Conservation (phyloP, 2,888 invertebrate species). For the Tetranychus piercei region DNA sequence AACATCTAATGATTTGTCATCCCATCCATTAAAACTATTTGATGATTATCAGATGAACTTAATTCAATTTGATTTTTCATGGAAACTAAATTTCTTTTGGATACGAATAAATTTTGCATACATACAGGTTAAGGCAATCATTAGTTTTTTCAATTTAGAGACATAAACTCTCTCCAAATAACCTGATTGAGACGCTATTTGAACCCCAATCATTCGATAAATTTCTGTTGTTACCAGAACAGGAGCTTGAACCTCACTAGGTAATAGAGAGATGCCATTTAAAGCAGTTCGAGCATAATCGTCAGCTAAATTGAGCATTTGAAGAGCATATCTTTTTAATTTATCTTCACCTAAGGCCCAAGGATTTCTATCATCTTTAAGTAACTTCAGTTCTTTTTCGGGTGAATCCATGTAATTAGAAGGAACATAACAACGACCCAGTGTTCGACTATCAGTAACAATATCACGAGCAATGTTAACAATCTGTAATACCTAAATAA, state of each 20-base stretch:
- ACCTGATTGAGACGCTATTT: neutral
- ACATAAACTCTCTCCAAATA: neutral
- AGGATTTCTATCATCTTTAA: neutral
- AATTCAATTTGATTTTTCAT: too few relatives aligned
- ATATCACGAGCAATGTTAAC: conserved; percentile 10
- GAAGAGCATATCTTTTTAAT: neutral
- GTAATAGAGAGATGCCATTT: neutral
- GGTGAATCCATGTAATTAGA: neutral
- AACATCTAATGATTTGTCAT: too few relatives aligned
- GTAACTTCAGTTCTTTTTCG: neutral
- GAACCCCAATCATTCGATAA: neutral
- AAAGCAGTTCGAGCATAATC: neutral
- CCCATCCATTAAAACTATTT: too few relatives aligned
- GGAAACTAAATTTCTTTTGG: too few relatives aligned
- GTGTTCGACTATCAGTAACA: conserved; percentile 5
- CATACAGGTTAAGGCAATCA: conserved; percentile 9
- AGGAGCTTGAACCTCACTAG: conserved; percentile 8
- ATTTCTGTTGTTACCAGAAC: conserved; percentile 8
- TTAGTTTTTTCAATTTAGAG: neutral
- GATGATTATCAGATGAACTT: too few relatives aligned
- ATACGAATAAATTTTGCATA: neutral
- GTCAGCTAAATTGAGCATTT: conserved; percentile 10
- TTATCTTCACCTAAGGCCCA: conserved; percentile 7
- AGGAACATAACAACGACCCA: conserved; percentile 10
- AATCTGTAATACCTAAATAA: conserved; percentile 6